phyloP scores from a whole-genome alignment of 2,113 vertebrate species.

The Oreochromis aureus region DNA sequence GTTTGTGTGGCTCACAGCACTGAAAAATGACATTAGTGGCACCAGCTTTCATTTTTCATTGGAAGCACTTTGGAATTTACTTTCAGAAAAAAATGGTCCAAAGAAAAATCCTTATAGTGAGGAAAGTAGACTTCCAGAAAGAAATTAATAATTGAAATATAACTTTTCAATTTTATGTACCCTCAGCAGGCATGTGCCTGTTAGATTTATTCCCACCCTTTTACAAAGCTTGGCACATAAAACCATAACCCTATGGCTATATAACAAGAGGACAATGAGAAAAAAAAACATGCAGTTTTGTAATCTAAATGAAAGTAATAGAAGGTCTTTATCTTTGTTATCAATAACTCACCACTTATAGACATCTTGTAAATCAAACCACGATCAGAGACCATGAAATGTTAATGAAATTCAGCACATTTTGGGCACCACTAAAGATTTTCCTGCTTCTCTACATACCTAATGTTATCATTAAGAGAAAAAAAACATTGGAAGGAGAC shows the following conservation, averaged over 20 bases:
- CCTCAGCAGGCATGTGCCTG: background rate
- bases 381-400: background rate
- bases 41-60: background rate
- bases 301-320: background rate
- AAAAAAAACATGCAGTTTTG: background rate
- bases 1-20: background rate
- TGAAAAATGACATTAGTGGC: background rate
- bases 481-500: background rate
- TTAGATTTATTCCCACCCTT: background rate
- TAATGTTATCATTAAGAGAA: background rate
- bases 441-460: background rate
- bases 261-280: background rate
- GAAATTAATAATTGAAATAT: background rate
- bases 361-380: background rate
- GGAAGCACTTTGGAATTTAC: background rate
- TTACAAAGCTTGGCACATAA: background rate
- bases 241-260: background rate
- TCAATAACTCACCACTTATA: background rate
- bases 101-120: background rate
- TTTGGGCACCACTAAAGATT: background rate
- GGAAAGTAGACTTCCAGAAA: background rate
- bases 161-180: background rate
- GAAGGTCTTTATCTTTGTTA: background rate
- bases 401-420: background rate
- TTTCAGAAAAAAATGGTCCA: background rate